Conservation (phyloP, 2,888 invertebrate genomes). For the Cheilosia vulpina region DNA sequence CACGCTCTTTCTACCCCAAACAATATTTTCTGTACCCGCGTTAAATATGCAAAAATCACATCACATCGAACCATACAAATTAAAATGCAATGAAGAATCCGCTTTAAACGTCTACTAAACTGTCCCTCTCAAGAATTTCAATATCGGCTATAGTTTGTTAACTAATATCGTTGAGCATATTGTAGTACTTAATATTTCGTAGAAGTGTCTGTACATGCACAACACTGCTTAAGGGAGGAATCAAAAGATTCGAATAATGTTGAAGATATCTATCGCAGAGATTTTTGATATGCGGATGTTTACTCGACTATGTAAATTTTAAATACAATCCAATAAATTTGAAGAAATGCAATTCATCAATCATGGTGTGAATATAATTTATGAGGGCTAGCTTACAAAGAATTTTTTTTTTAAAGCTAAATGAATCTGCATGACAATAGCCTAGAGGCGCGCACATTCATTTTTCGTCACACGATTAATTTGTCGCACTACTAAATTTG, state of each 20-base stretch:
- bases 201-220: slow-evolving; percentile 12
- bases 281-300: slow-evolving; percentile 45
- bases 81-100: background rate
- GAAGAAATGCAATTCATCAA: slow-evolving; percentile 67
- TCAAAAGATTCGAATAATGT: slow-evolving; percentile 12
- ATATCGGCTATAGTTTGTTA: slow-evolving; percentile 15
- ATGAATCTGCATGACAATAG: no score
- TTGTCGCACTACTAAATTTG: no score
- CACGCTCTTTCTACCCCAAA: no score
- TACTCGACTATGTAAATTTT: slow-evolving; percentile 51
- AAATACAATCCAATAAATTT: slow-evolving; percentile 22
- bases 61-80: background rate
- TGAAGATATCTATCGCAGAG: slow-evolving; percentile 45
- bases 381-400: slow-evolving; percentile 25
- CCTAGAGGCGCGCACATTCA: no score
- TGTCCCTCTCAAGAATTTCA: slow-evolving; percentile 11
- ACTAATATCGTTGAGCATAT: slow-evolving; percentile 52
- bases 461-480: no score
- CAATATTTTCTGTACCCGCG: no score
- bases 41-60: no score
- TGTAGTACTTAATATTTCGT: slow-evolving; percentile 56
- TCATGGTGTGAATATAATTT: slow-evolving; percentile 70
- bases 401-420: background rate
- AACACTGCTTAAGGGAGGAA: slow-evolving; percentile 1
- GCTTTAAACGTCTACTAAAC: background rate